Evolutionary conservation across 2,888 invertebrate genomes (phyloP).

Genomic region (Pelosia muscerda): DNA sequence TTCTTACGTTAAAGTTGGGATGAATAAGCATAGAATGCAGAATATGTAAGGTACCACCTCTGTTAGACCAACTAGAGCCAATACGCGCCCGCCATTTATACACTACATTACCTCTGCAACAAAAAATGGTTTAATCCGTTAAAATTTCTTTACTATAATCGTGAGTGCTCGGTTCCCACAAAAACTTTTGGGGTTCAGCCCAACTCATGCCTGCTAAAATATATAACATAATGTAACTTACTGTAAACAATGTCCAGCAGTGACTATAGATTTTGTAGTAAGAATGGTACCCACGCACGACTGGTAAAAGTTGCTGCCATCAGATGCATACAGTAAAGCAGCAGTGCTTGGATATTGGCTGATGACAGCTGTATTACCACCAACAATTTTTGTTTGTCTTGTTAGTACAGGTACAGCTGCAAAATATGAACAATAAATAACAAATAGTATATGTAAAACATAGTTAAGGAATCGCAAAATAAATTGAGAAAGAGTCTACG

Average conservation of each 20-base stretch:
- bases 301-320: slow-evolving; percentile 41
- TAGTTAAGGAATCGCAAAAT: too few species aligned
- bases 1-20: slow-evolving; percentile 38
- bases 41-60: slow-evolving; percentile 51
- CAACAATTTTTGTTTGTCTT: slow-evolving; percentile 50
- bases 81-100: slow-evolving; percentile 52
- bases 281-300: slow-evolving; percentile 59
- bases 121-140: background rate
- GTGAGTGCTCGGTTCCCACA: too few species aligned
- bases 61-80: slow-evolving; percentile 54
- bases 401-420: too few species aligned
- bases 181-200: too few species aligned
- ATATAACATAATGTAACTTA: slow-evolving; percentile 41
- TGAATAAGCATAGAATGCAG: slow-evolving; percentile 44
- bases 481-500: too few species aligned
- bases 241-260: slow-evolving; percentile 64
- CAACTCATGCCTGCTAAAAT: too few species aligned
- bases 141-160: too few species aligned
- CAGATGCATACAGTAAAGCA: slow-evolving; percentile 43
- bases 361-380: slow-evolving; percentile 54
- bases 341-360: slow-evolving; percentile 43
- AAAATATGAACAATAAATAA: too few species aligned
- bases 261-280: slow-evolving; percentile 55
- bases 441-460: too few species aligned
- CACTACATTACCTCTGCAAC: slow-evolving; percentile 41